Percentiles rank a stretch among this genome's conserved stretches.
Evolutionary conservation across 2,113 vertebrate genomes (phyloP).

Genomic region (Tricholaema leucomelas): DNA sequence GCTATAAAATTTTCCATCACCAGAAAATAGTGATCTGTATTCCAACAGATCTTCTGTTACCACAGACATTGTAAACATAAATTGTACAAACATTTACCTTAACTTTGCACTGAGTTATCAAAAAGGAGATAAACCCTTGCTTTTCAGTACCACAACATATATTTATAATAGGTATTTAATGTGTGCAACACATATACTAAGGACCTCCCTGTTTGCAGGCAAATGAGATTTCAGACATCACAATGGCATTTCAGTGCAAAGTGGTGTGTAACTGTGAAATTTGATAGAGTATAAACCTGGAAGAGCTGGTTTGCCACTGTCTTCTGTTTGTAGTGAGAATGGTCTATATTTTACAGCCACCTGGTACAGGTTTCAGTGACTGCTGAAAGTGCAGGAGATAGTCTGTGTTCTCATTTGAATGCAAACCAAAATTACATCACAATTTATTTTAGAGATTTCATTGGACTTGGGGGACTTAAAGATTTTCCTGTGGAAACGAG

Average conservation of each 20-base stretch:
- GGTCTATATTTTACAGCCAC: background rate
- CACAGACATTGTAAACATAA: background rate
- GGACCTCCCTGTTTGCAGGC: background rate
- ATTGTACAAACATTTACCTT: background rate
- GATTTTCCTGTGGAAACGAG: background rate
- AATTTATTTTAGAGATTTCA: conserved; percentile 12
- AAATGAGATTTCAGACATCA: background rate
- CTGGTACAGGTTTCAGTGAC: background rate
- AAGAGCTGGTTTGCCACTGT: background rate
- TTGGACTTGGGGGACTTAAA: background rate
- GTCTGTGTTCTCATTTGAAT: background rate
- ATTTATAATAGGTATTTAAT: background rate
- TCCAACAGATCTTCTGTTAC: background rate
- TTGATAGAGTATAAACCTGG: background rate
- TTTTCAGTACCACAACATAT: background rate
- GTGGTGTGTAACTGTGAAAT: background rate
- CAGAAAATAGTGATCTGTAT: background rate
- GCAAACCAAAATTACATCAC: background rate
- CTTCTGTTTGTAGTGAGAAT: background rate
- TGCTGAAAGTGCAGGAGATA: background rate
- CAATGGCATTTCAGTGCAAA: background rate
- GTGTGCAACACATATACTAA: background rate
- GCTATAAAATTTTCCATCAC: background rate
- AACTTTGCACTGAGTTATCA: background rate
- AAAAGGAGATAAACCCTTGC: background rate